Evolutionary conservation across 2,888 invertebrate genomes (phyloP).

Genomic region (Tachina fera): DNA sequence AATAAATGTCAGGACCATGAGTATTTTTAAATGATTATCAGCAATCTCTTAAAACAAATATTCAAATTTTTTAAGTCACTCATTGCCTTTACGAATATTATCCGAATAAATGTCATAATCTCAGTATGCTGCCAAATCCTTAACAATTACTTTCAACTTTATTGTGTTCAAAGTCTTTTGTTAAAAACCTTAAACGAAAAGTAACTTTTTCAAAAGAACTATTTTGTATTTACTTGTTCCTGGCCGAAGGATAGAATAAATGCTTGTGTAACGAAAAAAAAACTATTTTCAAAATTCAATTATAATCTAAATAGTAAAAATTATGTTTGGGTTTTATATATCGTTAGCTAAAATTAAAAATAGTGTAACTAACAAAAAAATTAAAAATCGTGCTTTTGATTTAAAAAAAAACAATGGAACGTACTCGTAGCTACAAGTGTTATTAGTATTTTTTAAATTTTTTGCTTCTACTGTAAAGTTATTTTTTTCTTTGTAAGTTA

Average conservation of each 20-base stretch:
- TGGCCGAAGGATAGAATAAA: not conserved
- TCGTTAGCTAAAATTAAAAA: too few relatives aligned
- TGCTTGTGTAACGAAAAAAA: constrained; percentile 4
- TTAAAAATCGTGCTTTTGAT: too few relatives aligned
- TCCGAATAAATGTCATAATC: constrained; percentile 41
- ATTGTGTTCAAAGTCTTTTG: constrained; percentile 46
- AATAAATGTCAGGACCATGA: not conserved
- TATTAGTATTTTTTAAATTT: too few relatives aligned
- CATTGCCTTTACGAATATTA: constrained; percentile 18
- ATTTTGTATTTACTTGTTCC: not conserved
- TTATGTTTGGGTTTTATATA: not conserved
- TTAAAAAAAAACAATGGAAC: too few relatives aligned
- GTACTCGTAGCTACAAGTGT: too few relatives aligned
- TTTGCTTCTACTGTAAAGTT: too few relatives aligned
- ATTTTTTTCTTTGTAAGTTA: too few relatives aligned
- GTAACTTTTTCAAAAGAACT: not conserved
- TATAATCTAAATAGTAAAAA: constrained; percentile 40
- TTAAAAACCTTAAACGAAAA: constrained; percentile 2
- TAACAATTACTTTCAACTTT: constrained; percentile 50
- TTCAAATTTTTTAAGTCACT: not conserved
- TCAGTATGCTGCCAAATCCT: constrained; percentile 35
- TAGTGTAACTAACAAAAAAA: too few relatives aligned
- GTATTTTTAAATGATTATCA: not conserved
- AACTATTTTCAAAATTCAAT: constrained; percentile 52
- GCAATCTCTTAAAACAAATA: not conserved